Evolutionary conservation across 1,140 invertebrate species (phyloP), one percentile per base, ranked within the genome.

Genomic region (Helicorthomorpha holstii): DNA sequence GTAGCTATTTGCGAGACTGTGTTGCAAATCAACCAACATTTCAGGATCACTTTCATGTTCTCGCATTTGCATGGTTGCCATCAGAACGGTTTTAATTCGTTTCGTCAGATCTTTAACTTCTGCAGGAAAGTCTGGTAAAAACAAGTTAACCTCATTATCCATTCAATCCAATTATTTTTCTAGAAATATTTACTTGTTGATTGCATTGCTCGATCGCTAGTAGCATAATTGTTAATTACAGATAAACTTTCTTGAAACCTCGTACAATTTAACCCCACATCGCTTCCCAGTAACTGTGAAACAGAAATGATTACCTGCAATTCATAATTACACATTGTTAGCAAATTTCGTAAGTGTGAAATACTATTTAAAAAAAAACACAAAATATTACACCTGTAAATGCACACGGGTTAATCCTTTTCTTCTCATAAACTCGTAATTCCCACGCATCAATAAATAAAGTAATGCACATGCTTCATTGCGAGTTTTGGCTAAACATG

Each of bases 71-170:
- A 85, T 81, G 0, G 91, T 92, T 1, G 92, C 91, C 74, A 91
- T 90, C 10, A 97, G 71, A 12, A 96, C 90, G 0, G 89, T 95
- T 49, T 89, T 75, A 16, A 95, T 86, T 27, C 90, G 76, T 58
- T 87, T 85, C 47, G 89, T 93, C 29, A 96, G 69, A 66, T 95
- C 90, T 62, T 90, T 86, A 0, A 94, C 89, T 71, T 92, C 87
- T 21, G 76, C 69, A 1, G 86, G 83, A 65, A 93, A 87, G 27
- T 80, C 81, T 79, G 48, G 16, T 45, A 45, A 45, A 45, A 4
- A 45, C 7, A 23, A 45, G 21, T 45, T 45, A 45, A 4, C 7
- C 22, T 7, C 43, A 45, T 19, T 7, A 19, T 45, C 29, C 29
- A 7, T 34, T 7, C 29, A 34, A 7, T 34, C 29, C 16, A 34